Evolutionary conservation across 2,888 invertebrate genomes (phyloP), one percentile per base, ranked within the genome.

Genomic region (Acanthosepion lycidas): DNA sequence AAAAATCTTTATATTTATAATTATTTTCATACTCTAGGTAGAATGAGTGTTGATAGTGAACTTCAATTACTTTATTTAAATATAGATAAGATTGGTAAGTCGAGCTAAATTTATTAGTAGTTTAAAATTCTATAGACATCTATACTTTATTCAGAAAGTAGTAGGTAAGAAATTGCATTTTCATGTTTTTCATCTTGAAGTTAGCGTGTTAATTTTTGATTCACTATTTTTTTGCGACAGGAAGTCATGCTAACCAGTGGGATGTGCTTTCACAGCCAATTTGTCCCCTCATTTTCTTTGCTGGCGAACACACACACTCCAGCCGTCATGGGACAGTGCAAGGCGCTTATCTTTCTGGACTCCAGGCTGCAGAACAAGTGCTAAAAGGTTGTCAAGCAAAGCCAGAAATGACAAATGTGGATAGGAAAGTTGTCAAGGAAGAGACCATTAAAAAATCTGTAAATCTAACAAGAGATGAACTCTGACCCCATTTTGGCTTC

Each of bases 241-340:
- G 95, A 6, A 95, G 92, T 94, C 78, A 94, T 20, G 94, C 95
- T 20, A 94, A 95, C 1, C 48, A 96, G 28, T 96, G 96, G 96
- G 95, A 96, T 92, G 95, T 95, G 2, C 95, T 96, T 28, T 94
- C 96, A 0, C 91, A 95, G 91, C 96, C 97, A 0, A 94, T 96
- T 23, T 97, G 97, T 94, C 97, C 97, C 5, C 95, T 96, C 94
- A 95, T 97, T 28, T 96, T 96, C 95, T 96, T 97, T 95, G 97
- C 96, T 51, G 96, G 96, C 0, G 96, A 96, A 42, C 95, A 96
- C 94, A 96, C 96, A n/a, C 95, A 95, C 48, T 64, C 95, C 28
- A 95, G 95, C 6, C 95, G 95, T 93, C 95, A 96, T 59, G 96
- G 96, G 33, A 96, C 96, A 0, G 94, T 96, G 20, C 96, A 96